Evolutionary conservation across 1,140 invertebrate genomes (phyloP).

Genomic region (Homarus americanus): DNA sequence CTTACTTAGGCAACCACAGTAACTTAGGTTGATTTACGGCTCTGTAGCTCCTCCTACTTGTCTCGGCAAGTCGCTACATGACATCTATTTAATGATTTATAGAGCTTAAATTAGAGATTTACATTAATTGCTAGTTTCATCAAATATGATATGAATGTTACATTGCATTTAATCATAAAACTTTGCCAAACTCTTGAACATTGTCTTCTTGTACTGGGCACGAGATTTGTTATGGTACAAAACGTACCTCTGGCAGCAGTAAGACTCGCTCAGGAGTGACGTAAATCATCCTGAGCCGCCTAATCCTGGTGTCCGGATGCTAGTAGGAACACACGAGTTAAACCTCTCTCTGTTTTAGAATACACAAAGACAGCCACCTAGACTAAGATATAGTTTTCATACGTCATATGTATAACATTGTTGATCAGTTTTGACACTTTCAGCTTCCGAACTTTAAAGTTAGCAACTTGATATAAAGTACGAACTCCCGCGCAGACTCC

Average conservation of each 20-base stretch:
- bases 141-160: not conserved
- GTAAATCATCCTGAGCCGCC: slow-evolving; percentile 71
- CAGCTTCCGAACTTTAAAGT: slow-evolving; percentile 34
- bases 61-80: not conserved
- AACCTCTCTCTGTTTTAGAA: slow-evolving; percentile 4
- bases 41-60: slow-evolving; percentile 69
- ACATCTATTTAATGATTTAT: not conserved
- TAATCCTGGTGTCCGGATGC: slow-evolving; percentile 70
- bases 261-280: slow-evolving; percentile 67
- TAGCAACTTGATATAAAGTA: slow-evolving; percentile 59
- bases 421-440: not conserved
- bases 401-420: not conserved
- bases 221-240: slow-evolving; percentile 72
- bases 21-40: slow-evolving; percentile 74
- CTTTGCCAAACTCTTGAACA: slow-evolving; percentile 9
- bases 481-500: slow-evolving; percentile 74
- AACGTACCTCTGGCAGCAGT: slow-evolving; percentile 64
- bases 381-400: not conserved
- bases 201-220: slow-evolving; percentile 51
- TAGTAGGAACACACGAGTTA: slow-evolving; percentile 20
- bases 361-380: not conserved
- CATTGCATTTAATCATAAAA: slow-evolving; percentile 33
- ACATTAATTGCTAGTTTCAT: not conserved
- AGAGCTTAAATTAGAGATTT: not conserved
- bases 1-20: slow-evolving; percentile 73